Conservation (phyloP, 2,797 vertebrate species). For the Steatocranus sp. region DNA sequence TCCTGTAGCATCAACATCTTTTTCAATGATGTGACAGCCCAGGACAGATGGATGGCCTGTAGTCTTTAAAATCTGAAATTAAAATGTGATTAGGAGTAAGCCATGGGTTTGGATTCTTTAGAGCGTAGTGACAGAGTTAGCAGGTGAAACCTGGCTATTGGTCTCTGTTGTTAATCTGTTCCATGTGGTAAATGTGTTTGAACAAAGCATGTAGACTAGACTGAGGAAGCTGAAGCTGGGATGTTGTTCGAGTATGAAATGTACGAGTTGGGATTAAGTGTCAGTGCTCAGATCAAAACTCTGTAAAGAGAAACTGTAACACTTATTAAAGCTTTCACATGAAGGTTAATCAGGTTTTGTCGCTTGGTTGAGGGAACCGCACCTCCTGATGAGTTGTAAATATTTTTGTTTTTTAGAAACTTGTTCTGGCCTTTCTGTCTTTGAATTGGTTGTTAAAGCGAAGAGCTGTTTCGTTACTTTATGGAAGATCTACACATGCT, state of each 20-base stretch:
- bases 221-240: not conserved
- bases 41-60: not conserved
- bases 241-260: not conserved
- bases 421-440: slow-evolving; percentile 12
- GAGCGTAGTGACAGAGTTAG: not conserved
- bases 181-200: slow-evolving; percentile 11
- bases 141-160: not conserved
- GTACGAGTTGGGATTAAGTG: not conserved
- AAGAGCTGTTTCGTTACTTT: slow-evolving; percentile 18
- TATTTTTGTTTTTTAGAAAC: slow-evolving; percentile 42
- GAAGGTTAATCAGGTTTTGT: slow-evolving; percentile 25
- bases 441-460: slow-evolving; percentile 13
- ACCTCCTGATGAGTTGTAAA: slow-evolving; percentile 59
- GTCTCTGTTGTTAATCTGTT: slow-evolving; percentile 6
- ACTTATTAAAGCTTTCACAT: not conserved
- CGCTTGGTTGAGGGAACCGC: slow-evolving; percentile 1
- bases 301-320: slow-evolving; percentile 1
- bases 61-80: slow-evolving; percentile 3
- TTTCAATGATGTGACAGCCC: not conserved
- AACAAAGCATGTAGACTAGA: not conserved
- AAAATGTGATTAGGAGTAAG: slow-evolving; percentile 32
- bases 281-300: slow-evolving; percentile 2
- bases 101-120: slow-evolving; percentile 29
- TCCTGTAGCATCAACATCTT: not conserved
- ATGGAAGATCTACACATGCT: slow-evolving; percentile 24